A percentile compares a stretch with the other conserved stretches of the same genome.
Conservation (phyloP, 1,140 invertebrate species). For the Aplysia californica region DNA sequence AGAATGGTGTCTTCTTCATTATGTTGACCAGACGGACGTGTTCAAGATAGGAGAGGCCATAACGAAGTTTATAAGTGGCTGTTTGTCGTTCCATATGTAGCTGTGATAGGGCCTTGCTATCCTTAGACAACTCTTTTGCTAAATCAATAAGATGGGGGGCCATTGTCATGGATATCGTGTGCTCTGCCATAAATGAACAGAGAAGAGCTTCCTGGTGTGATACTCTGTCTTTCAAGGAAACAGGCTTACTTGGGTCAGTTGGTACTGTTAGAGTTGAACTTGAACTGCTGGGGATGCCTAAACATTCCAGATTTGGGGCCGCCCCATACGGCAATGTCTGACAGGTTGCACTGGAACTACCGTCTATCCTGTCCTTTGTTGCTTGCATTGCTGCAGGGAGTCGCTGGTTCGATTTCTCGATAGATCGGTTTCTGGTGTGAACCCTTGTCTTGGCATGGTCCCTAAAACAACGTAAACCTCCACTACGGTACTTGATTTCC, state of each 20-base stretch:
- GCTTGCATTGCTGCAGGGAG: not conserved
- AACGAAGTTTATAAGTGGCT: not conserved
- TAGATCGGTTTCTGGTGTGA: not conserved
- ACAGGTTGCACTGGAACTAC: not conserved
- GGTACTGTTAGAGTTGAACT: not conserved
- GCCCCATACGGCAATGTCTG: not conserved
- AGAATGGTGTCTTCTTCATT: not conserved
- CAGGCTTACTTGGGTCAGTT: not conserved
- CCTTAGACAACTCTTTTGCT: not conserved
- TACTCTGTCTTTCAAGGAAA: not conserved
- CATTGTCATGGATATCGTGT: not conserved
- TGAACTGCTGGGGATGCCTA: not conserved
- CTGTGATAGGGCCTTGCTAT: not conserved
- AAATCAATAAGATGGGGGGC: slow-evolving; percentile 63
- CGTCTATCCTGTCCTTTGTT: not conserved
- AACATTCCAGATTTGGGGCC: not conserved
- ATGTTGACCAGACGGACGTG: not conserved
- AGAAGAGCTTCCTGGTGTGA: not conserved
- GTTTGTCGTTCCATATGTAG: not conserved
- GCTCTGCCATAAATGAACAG: not conserved
- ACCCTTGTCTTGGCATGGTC: not conserved
- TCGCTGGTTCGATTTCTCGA: not conserved
- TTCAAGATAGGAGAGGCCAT: not conserved
- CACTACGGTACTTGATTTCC: not conserved
- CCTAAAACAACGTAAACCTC: not conserved